Conservation (phyloP, 2,113 vertebrate species). For the Pampusana beccarii region DNA sequence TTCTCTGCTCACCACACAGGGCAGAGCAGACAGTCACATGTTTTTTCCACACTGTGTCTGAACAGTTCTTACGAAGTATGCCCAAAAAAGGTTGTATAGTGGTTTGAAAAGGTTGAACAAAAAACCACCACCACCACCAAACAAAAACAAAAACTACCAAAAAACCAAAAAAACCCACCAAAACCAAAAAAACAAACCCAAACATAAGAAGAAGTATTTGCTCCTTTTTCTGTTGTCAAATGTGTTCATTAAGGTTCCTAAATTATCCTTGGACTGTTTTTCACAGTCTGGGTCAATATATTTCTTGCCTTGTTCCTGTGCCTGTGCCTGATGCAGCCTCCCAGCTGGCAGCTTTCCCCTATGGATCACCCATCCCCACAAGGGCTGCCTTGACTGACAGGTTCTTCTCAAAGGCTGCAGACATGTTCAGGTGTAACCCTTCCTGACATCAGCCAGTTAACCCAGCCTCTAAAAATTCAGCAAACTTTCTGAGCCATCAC, state of each 20-base stretch:
- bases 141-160: no score
- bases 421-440: background rate
- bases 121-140: no score
- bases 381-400: background rate
- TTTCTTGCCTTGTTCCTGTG: background rate
- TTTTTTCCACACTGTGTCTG: background rate
- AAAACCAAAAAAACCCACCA: background rate
- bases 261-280: background rate
- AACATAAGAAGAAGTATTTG: background rate
- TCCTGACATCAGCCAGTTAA: background rate
- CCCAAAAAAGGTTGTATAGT: background rate
- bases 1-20: background rate
- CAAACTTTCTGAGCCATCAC: background rate
- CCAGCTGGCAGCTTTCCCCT: background rate
- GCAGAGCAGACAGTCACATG: background rate
- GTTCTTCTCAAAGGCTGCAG: background rate
- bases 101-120: background rate
- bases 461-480: background rate
- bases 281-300: background rate
- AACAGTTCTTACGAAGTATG: background rate
- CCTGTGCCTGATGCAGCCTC: background rate
- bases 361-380: background rate
- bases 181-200: no score
- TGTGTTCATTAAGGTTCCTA: background rate
- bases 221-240: background rate